A percentile compares a stretch with the other conserved stretches of the same genome.
Conservation (phyloP, 2,113 vertebrate genomes). For the Anoura caudifer region DNA sequence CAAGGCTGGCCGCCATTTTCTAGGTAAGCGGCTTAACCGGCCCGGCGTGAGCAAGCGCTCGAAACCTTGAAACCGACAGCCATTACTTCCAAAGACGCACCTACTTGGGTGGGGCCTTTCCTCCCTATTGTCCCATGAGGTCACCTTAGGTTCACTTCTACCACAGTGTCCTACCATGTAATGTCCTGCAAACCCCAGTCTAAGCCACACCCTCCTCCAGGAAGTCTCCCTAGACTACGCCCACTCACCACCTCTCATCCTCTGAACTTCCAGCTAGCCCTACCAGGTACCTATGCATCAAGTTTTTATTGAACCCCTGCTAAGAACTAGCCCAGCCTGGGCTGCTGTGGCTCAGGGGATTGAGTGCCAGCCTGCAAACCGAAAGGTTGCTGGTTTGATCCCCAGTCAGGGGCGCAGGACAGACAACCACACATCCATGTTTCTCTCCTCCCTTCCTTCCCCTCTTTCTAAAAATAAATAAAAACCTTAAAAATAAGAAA, state of each 20-base stretch:
- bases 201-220: neutral
- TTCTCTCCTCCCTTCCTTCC: too few species aligned
- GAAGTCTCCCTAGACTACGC: neutral
- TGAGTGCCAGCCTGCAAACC: too few species aligned
- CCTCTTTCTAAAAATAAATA: too few species aligned
- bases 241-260: fast-evolving
- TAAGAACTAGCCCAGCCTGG: too few species aligned
- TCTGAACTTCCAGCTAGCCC: neutral
- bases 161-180: neutral
- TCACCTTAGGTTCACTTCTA: neutral
- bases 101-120: neutral
- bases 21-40: neutral
- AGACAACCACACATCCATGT: too few species aligned
- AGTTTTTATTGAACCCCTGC: neutral
- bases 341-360: too few species aligned
- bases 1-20: neutral
- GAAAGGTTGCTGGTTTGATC: too few species aligned
- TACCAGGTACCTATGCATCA: neutral
- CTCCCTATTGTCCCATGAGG: neutral
- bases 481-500: too few species aligned
- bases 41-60: neutral
- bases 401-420: too few species aligned
- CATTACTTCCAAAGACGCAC: neutral
- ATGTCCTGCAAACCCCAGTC: neutral
- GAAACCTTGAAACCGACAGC: neutral